Conservation (phyloP, 2,797 vertebrate genomes). For the Lacerta agilis region DNA sequence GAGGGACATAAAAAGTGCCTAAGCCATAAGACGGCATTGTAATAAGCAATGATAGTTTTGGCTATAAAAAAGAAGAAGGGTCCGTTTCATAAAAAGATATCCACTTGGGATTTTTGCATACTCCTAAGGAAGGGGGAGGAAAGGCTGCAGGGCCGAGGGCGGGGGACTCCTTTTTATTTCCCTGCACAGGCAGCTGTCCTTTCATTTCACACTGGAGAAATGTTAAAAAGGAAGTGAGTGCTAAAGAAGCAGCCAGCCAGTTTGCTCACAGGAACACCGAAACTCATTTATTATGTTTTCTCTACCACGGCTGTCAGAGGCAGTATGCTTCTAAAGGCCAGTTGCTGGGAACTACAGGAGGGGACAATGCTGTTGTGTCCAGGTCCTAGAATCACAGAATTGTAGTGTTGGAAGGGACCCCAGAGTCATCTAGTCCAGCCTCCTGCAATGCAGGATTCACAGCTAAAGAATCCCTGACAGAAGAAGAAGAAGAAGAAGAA, state of each 20-base stretch:
- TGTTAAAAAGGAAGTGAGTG: constrained; percentile 53
- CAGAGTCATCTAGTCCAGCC: too few species aligned
- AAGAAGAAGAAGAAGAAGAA: too few species aligned
- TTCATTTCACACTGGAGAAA: constrained; percentile 53
- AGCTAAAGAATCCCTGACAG: too few species aligned
- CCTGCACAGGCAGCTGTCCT: constrained; percentile 56
- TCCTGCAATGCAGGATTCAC: too few species aligned
- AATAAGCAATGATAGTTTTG: constrained; percentile 66
- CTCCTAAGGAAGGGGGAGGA: constrained; percentile 64
- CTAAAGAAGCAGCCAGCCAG: constrained; percentile 40
- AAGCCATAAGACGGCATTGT: constrained; percentile 69
- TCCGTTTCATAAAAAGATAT: constrained; percentile 72
- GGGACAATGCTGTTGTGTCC: too few species aligned
- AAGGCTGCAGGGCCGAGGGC: constrained; percentile 8
- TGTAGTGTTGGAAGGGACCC: too few species aligned
- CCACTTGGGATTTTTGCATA: constrained; percentile 68
- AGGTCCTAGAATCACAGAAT: too few species aligned
- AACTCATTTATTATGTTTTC: too few species aligned
- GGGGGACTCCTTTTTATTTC: constrained; percentile 62
- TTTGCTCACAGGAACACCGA: constrained; percentile 26
- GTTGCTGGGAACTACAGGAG: too few species aligned
- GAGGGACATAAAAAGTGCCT: constrained; percentile 64
- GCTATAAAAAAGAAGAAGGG: constrained; percentile 74
- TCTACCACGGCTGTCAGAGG: neutral
- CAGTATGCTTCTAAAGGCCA: neutral